phyloP scores from a whole-genome alignment of 2,888 invertebrate species.

The Chrysina gloriosa region DNA sequence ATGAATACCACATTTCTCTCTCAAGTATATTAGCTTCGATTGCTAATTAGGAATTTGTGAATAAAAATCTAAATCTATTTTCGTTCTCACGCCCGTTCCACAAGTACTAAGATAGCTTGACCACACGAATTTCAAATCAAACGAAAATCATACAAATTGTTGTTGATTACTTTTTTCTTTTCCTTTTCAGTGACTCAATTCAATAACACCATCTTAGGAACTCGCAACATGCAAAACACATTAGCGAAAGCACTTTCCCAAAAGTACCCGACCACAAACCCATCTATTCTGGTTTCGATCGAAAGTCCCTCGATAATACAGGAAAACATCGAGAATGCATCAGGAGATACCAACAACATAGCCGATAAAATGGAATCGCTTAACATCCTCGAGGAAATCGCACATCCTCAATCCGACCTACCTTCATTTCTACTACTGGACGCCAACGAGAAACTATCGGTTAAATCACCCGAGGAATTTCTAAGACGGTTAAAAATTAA shows the following conservation, averaged over 20 bases:
- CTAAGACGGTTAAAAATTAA: constrained; percentile 65
- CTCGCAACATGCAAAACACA: constrained; percentile 51
- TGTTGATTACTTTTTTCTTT: background rate
- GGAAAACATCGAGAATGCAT: constrained; percentile 45
- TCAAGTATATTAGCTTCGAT: too few species aligned
- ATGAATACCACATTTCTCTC: too few species aligned
- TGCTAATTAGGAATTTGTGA: too few species aligned
- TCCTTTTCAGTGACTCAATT: constrained; percentile 55
- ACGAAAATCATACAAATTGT: background rate
- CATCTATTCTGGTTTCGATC: constrained; percentile 58
- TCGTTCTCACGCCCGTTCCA: too few species aligned
- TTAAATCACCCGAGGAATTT: constrained; percentile 70
- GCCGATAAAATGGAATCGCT: constrained; percentile 47
- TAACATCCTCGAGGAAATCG: constrained; percentile 34
- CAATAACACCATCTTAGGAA: constrained; percentile 46
- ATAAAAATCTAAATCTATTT: too few species aligned
- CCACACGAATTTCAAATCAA: too few species aligned
- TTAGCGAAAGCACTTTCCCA: constrained; percentile 47
- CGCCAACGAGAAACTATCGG: constrained; percentile 71
- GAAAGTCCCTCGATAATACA: constrained; percentile 49
- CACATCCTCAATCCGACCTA: constrained; percentile 10
- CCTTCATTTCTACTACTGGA: constrained; percentile 72
- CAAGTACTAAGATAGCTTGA: too few species aligned
- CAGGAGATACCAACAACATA: constrained; percentile 42
- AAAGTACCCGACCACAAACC: constrained; percentile 45